Evolutionary conservation across 2,888 invertebrate genomes (phyloP), one percentile per base, ranked within the genome.

Genomic region (Baronia brevicornis): DNA sequence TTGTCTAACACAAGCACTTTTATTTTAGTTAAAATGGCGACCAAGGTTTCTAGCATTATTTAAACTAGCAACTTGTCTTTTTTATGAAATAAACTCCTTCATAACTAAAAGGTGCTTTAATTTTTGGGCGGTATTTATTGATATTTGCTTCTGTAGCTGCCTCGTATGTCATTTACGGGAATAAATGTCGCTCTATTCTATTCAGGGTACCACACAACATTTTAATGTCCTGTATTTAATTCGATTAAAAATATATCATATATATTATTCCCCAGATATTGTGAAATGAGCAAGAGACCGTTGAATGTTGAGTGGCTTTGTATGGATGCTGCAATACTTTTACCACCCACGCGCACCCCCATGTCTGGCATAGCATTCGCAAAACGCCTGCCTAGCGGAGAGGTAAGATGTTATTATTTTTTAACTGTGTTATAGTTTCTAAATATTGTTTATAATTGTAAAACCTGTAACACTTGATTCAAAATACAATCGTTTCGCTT

Each of bases 331-430:
- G 94, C 94, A 32, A 92, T 99, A 54, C 84, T 99, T 32, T 77
- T 99, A 47, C 97, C 98, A 1, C 98, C 98, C 0, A 97, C 96
- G 0, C 93, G 95, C 10, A 97, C 98, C 0, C 98, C 98, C 0
- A 90, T 98, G 85, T 97, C 97, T 1, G 97, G 97, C 1, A 96
- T 98, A 40, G 92, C 92, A 46, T 97, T 99, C 65, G 93, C 92
- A 24, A 96, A 97, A 63, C 87, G 98, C 49, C 74, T 98, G 46
- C 97, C 98, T 0, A 97, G 97, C 70, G 98, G 98, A 39, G 97
- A 98, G 86, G 96, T 96, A 86, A 70, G 33, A 38, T 8, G 4
- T 18, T 7, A 14, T 2, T 3, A n/a, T 14, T 28, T 21, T 12
- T 27, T 27, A 12, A 15, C 4, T 24, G 7, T 9, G 10, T 13